These are phyloP conservation scores for Paramuricea clavata DNA, from an alignment of 92 coral and sea anemone genomes.

Conservation along the genomic window DNA sequence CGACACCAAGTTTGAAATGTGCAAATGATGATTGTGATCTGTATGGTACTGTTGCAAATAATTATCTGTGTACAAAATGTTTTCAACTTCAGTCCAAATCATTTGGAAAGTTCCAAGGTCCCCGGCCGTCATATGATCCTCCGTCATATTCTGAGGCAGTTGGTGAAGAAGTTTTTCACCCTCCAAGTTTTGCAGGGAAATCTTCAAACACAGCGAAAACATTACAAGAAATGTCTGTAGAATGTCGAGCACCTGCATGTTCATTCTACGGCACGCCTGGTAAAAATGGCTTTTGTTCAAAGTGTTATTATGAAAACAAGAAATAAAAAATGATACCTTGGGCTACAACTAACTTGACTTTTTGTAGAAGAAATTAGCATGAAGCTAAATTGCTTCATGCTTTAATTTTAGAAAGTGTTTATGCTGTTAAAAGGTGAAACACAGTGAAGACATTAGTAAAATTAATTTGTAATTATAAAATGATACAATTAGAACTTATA, in stretches of 20 bases:
- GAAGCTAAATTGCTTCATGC: background rate
- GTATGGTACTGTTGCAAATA: conserved; percentile 88
- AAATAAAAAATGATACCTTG: too few relatives aligned
- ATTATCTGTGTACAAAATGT: conserved; percentile 90
- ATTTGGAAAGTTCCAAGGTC: conserved; percentile 60
- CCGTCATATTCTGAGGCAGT: conserved; percentile 45
- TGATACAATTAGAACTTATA: too few relatives aligned
- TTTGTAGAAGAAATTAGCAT: too few relatives aligned
- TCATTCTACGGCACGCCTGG: conserved; percentile 83
- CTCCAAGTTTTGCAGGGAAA: conserved; percentile 13
- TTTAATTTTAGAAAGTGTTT: background rate
- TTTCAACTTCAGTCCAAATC: conserved; percentile 80
- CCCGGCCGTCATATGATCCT: conserved; percentile 46
- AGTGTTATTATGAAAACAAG: conserved; percentile 73
- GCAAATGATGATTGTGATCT: conserved; percentile 82
- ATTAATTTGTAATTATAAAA: background rate
- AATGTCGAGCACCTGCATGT: conserved; percentile 75
- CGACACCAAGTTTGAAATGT: conserved; percentile 69
- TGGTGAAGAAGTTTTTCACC: background rate
- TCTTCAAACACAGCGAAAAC: background rate
- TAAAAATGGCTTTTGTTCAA: conserved; percentile 85
- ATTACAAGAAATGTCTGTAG: conserved; percentile 1
- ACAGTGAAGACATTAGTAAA: too few relatives aligned
- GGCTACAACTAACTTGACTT: too few relatives aligned
- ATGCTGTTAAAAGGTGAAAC: too few relatives aligned